Conservation (phyloP, 1,140 invertebrate genomes). For the Listronotus bonariensis region DNA sequence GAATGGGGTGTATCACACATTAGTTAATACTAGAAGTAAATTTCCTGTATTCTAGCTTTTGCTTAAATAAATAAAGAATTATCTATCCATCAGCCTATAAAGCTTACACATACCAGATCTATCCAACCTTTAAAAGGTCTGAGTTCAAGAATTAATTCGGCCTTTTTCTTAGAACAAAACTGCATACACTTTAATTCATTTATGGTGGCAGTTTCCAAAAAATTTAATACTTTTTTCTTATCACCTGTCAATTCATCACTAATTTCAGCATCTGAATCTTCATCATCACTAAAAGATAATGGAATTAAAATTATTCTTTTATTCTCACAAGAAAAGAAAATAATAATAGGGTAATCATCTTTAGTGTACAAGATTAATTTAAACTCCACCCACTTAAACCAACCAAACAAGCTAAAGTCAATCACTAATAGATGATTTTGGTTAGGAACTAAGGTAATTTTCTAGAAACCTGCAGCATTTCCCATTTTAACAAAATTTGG, state of each 20-base stretch:
- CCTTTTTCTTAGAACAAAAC: conserved; percentile 75
- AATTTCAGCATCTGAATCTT: conserved; percentile 75
- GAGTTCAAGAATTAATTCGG: conserved; percentile 66
- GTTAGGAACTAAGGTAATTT: too few species aligned
- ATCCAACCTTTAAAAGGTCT: conserved; percentile 75
- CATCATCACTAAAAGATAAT: conserved; percentile 58
- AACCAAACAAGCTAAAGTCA: too few species aligned
- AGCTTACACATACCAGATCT: conserved; percentile 63
- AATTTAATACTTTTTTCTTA: conserved; percentile 75
- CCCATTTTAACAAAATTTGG: too few species aligned
- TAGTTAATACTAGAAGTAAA: too few species aligned
- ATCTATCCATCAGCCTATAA: too few species aligned
- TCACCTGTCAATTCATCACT: conserved; percentile 69
- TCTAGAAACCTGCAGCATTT: too few species aligned
- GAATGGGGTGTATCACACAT: too few species aligned
- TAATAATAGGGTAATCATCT: neutral
- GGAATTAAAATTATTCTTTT: neutral
- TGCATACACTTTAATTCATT: conserved; percentile 70
- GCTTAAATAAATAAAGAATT: too few species aligned
- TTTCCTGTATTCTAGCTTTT: too few species aligned
- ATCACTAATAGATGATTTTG: too few species aligned
- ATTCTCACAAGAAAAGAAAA: neutral
- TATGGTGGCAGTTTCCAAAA: conserved; percentile 69
- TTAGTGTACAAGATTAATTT: neutral
- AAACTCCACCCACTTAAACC: too few species aligned